Base-by-base conservation (phyloP, 2,797 vertebrate species). In the Sebastes kiyomatsui region DNA sequence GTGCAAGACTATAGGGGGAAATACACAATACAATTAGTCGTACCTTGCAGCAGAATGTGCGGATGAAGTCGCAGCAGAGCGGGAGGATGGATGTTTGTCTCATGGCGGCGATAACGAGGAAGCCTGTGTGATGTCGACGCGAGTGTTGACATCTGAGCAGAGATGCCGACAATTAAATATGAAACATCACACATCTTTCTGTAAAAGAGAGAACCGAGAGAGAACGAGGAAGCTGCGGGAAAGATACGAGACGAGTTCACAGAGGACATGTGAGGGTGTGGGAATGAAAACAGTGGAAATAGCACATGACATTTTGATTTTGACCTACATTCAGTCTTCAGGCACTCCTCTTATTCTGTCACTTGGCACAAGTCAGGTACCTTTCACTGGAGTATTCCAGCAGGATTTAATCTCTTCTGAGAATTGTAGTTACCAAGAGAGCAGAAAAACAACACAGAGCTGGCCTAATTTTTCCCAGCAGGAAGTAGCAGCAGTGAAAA, bases 381-480 rank as follows among this genome's bases (percentile, higher is more conserved):
- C 33, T 80, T 77, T 71, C 55, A 71, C 79, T 27, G 0, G 71
- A 62, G 32, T 77, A 14, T 67, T 77, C 77, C 81, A 70, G 76
- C 66, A 67, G 84, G 82, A 46, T 82, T 81, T 70, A 86, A 79
- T 85, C 80, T 77, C 60, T 27, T 35, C 56, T 10, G 32, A 62
- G 49, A 74, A 65, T 58, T 67, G 70, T 32, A 42, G 76, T 92
- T 86, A 76, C 83, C 74, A 84, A 62, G 74, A 75, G 81, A 77
- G 72, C 75, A 71, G 64, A 79, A 72, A 74, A 90, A 80, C 88
- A 87, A 80, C 84, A 81, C 70, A 20, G 23, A 75, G 60, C 55
- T 86, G 86, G 66, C 78, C 85, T 85, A 27, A 58, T 80, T 88
- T 81, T 46, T 74, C 82, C 28, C 72, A 82, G 79, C 71, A 92